A percentile compares a stretch with the other conserved stretches of the same genome.
phyloP scores from a whole-genome alignment of 2,888 invertebrate species.

The Nudaria mundana region DNA sequence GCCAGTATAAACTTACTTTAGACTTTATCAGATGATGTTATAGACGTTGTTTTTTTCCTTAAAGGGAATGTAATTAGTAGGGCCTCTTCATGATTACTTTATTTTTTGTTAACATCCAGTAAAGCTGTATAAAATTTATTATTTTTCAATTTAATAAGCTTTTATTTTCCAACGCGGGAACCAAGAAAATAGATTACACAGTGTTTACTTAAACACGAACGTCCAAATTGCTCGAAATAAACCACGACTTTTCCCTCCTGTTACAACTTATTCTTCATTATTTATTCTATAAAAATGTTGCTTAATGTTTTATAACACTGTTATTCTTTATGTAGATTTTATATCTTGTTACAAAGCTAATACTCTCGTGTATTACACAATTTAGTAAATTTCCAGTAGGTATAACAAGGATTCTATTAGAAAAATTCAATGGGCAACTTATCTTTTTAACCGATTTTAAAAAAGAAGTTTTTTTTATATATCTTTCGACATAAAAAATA shows the following conservation, averaged over 20 bases:
- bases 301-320: too few species aligned
- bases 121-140: slow-evolving; percentile 4
- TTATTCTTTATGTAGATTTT: too few species aligned
- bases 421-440: too few species aligned
- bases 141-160: slow-evolving; percentile 9
- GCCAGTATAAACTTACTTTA: slow-evolving; percentile 61
- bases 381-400: too few species aligned
- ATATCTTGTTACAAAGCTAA: too few species aligned
- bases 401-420: too few species aligned
- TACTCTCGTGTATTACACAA: too few species aligned
- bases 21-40: slow-evolving; percentile 56
- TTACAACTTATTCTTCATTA: slow-evolving; percentile 2
- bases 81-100: slow-evolving; percentile 18
- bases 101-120: slow-evolving; percentile 12
- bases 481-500: too few species aligned
- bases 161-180: slow-evolving; percentile 7
- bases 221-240: slow-evolving; percentile 4
- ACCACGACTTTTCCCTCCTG: neutral
- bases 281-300: slow-evolving; percentile 4
- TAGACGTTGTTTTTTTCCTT: slow-evolving; percentile 28
- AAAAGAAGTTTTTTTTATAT: too few species aligned
- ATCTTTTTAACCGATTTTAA: too few species aligned
- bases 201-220: slow-evolving; percentile 9
- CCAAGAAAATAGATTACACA: slow-evolving; percentile 10
- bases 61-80: slow-evolving; percentile 24